phyloP scores from a whole-genome alignment of 2,888 invertebrate species.

The Portevinia maculata region DNA sequence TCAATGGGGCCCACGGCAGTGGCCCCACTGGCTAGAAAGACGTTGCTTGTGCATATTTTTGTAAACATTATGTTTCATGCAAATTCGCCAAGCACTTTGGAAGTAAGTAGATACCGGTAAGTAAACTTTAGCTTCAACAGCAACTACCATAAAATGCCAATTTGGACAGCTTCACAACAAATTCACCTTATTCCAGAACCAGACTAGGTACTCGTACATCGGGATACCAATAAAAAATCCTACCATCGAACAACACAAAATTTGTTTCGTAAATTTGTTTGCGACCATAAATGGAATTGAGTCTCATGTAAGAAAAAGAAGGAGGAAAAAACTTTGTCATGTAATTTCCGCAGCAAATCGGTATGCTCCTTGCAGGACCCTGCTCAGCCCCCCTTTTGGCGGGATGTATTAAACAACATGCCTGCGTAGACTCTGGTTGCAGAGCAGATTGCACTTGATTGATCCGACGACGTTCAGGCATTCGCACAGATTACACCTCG shows the following conservation, averaged over 20 bases:
- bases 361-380: conserved; percentile 11
- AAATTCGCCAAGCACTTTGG: too few relatives aligned
- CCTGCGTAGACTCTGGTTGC: conserved; percentile 5
- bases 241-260: conserved; percentile 57
- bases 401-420: neutral
- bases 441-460: conserved; percentile 57
- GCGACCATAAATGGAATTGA: conserved; percentile 64
- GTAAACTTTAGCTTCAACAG: conserved; percentile 17
- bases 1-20: too few relatives aligned
- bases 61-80: too few relatives aligned
- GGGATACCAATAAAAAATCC: conserved; percentile 4
- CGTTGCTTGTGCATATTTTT: too few relatives aligned
- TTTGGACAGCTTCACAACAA: conserved; percentile 25
- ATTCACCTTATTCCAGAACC: neutral
- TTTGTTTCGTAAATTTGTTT: conserved; percentile 69
- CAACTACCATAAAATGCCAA: conserved; percentile 37
- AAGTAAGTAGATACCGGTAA: too few relatives aligned
- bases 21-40: too few relatives aligned
- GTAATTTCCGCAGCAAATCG: conserved; percentile 50
- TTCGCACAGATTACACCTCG: conserved; percentile 31
- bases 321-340: conserved; percentile 53
- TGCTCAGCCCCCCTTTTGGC: conserved; percentile 1
- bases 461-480: conserved; percentile 45
- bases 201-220: conserved; percentile 11
- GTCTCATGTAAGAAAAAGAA: conserved; percentile 48